Base-by-base conservation (phyloP, 2,113 vertebrate species). In the Macquaria ambigua region DNA sequence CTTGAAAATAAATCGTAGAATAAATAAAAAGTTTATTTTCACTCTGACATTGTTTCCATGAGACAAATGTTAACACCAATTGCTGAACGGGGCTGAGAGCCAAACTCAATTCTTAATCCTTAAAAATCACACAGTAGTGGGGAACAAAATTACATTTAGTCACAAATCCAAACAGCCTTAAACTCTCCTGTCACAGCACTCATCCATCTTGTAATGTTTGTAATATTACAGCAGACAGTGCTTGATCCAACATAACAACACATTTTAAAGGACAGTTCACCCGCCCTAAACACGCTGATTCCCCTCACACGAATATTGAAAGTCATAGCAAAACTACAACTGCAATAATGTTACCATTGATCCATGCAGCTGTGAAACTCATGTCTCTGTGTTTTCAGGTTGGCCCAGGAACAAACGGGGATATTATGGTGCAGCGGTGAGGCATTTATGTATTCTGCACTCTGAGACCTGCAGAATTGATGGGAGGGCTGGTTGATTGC, bases 381-480 rank as follows among this genome's bases (percentile, higher is more conserved):
- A 16, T 11, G 68, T 43, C 81, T 63, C 62, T 61, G 72, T 48
- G 70, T 71, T 67, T 72, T 56, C 74, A 79, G 20, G 43, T 52
- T 11, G 18, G 12, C 50, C 77, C 9, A 5, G 58, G 85, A 63
- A 85, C 87, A 89, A 85, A 89, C 64, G 6, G 52, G 15, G 8
- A 58, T n/a, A 58, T 56, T 50, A 69, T 21, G 56, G 31, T 37
- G 67, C 83, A 61, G 55, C 52, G 20, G 62, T 56, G 79, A 86
- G 73, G 74, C 81, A 11, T 70, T 88, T 89, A 25, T 89, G 70
- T 74, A 84, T 85, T 81, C 85, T 78, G 72, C 67, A 8, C 64
- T 63, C 64, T 66, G 72, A 78, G 85, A 84, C 76, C 81, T 84
- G 86, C 61, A 82, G 67, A 74, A 86, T 77, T 87, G 88, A 94